A percentile compares a stretch with the other conserved stretches of the same genome.
Conservation (phyloP, 1,140 invertebrate genomes). For the Propsilocerus akamusi region DNA sequence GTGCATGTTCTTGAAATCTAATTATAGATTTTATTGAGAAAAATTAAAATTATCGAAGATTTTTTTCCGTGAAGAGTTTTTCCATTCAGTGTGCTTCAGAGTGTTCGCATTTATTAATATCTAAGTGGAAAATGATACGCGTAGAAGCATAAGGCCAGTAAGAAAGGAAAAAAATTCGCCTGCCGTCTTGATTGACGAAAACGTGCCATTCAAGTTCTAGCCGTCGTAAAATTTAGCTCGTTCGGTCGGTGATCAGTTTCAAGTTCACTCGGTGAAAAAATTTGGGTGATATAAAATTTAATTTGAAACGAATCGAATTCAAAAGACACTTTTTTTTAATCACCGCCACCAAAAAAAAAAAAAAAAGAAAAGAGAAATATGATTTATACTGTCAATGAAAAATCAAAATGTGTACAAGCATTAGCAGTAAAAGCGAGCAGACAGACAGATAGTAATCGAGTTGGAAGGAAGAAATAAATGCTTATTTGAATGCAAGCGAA, state of each 20-base stretch:
- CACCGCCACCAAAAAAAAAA: not conserved
- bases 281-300: not conserved
- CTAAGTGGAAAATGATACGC: conserved; percentile 3
- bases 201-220: not conserved
- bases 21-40: not conserved
- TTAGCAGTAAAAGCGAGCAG: no score
- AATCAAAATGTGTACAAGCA: no score
- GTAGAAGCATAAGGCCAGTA: no score
- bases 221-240: not conserved
- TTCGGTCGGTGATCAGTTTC: no score
- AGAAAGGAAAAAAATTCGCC: not conserved
- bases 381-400: no score
- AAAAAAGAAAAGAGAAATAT: not conserved
- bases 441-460: not conserved
- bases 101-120: not conserved
- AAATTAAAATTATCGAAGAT: not conserved
- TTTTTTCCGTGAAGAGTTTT: not conserved
- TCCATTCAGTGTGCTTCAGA: not conserved
- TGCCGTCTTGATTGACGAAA: not conserved
- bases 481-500: not conserved
- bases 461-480: not conserved
- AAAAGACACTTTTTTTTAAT: not conserved
- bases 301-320: not conserved
- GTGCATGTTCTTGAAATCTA: not conserved
- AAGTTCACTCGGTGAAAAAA: not conserved